These are phyloP conservation scores for Limnodromus scolopaceus DNA, from an alignment of 2,797 vertebrate genomes.

Conservation along the genomic window DNA sequence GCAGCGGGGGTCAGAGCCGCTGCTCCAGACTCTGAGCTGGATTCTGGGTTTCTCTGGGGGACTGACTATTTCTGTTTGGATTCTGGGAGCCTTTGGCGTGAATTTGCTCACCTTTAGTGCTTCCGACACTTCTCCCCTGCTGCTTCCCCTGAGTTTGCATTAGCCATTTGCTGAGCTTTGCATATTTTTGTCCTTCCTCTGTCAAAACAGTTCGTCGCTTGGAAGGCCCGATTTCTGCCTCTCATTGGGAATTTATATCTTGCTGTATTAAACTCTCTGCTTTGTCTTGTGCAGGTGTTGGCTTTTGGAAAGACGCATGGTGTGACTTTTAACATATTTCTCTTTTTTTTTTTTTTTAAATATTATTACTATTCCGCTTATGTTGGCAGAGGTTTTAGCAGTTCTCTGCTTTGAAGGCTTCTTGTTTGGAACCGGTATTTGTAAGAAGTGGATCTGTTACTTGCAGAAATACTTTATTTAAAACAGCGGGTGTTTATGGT, in stretches of 20 bases:
- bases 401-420: conserved; percentile 82
- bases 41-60: conserved; percentile 55
- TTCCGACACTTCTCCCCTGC: conserved; percentile 77
- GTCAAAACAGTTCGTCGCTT: conserved; percentile 88
- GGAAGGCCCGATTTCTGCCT: conserved; percentile 86
- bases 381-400: conserved; percentile 80
- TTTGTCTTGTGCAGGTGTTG: conserved; percentile 90
- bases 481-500: conserved; percentile 35
- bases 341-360: conserved; percentile 66
- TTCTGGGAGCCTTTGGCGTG: conserved; percentile 68
- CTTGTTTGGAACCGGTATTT: conserved; percentile 78
- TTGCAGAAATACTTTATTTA: conserved; percentile 79
- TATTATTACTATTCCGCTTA: conserved; percentile 68
- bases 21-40: conserved; percentile 24
- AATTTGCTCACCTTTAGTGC: conserved; percentile 75
- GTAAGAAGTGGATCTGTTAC: conserved; percentile 78
- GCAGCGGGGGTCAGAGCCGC: conserved; percentile 19
- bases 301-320: conserved; percentile 88
- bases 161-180: conserved; percentile 84
- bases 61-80: conserved; percentile 42
- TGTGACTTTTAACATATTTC: conserved; percentile 85
- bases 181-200: conserved; percentile 85
- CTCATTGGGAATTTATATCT: conserved; percentile 81
- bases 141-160: conserved; percentile 83
- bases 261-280: conserved; percentile 87